Conservation (phyloP, 2,113 vertebrate species). For the Speoplatyrhinus poulsoni region DNA sequence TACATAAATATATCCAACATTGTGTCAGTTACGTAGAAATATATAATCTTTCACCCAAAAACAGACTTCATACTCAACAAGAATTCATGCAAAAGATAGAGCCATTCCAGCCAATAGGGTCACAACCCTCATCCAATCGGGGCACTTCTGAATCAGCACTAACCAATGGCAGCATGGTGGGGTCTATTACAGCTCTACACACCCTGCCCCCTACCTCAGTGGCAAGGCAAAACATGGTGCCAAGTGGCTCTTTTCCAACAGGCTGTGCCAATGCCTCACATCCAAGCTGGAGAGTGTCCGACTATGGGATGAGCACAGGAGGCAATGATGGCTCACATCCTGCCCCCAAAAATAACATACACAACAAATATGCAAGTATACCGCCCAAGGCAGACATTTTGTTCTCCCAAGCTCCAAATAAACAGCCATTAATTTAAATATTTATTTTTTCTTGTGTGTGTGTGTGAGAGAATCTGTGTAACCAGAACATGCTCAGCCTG, state of each 20-base stretch:
- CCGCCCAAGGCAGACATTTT: constrained; percentile 44
- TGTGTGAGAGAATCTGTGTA: constrained; percentile 17
- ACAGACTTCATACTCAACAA: constrained; percentile 37
- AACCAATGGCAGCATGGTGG: constrained; percentile 34
- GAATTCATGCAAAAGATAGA: constrained; percentile 24
- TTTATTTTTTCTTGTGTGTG: too few species aligned
- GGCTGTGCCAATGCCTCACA: constrained; percentile 68
- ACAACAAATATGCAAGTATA: constrained; percentile 42
- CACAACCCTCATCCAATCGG: constrained; percentile 18
- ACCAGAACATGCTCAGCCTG: constrained; percentile 18
- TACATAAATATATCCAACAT: constrained; percentile 28
- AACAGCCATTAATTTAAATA: neutral
- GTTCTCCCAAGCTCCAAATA: constrained; percentile 14
- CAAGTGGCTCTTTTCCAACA: constrained; percentile 64
- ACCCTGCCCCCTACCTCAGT: constrained; percentile 43
- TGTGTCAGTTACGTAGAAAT: constrained; percentile 31
- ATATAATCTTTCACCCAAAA: constrained; percentile 32
- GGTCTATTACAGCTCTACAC: constrained; percentile 37
- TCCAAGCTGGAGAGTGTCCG: constrained; percentile 65
- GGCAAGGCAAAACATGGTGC: constrained; percentile 34
- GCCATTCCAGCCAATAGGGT: constrained; percentile 32
- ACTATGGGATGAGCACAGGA: constrained; percentile 53
- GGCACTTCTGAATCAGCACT: neutral
- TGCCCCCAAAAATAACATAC: constrained; percentile 70
- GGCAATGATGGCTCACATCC: constrained; percentile 65